Evolutionary conservation across 2,113 vertebrate species (phyloP).

Genomic region (Myxocyprinus asiaticus): DNA sequence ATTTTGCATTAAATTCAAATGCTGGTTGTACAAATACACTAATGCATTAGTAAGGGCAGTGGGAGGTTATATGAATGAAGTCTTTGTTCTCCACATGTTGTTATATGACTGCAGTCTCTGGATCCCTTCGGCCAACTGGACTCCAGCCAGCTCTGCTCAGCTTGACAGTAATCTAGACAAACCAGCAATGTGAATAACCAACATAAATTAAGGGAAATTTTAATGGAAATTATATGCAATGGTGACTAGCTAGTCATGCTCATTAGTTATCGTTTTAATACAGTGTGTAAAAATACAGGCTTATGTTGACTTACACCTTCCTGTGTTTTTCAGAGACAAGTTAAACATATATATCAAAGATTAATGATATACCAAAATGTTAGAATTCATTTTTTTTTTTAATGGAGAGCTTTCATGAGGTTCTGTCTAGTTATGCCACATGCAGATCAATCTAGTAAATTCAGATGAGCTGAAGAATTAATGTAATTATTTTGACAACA

Average conservation of each 20-base stretch:
- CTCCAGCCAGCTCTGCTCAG: constrained; percentile 38
- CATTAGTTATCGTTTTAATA: constrained; percentile 1
- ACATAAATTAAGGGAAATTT: neutral
- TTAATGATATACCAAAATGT: neutral
- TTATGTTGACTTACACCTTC: constrained; percentile 2
- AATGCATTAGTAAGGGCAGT: constrained; percentile 22
- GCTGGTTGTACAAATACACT: constrained; percentile 40
- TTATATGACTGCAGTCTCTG: constrained; percentile 38
- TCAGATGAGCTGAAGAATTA: neutral
- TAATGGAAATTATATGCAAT: constrained; percentile 33
- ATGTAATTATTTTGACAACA: too few species aligned
- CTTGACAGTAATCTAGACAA: constrained; percentile 41
- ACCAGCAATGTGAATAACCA: constrained; percentile 30
- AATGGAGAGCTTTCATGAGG: neutral
- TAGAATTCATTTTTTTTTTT: too few species aligned
- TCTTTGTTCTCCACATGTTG: constrained; percentile 51
- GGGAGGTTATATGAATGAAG: constrained; percentile 41
- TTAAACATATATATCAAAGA: neutral
- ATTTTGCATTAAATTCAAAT: constrained; percentile 1
- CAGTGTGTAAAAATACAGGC: neutral
- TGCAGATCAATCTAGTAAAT: neutral
- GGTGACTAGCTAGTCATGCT: neutral
- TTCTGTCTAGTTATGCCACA: neutral
- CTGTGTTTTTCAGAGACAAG: neutral
- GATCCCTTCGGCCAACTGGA: constrained; percentile 37